Base-by-base conservation (phyloP, 1,140 invertebrate species). In the Drosophila rufa region DNA sequence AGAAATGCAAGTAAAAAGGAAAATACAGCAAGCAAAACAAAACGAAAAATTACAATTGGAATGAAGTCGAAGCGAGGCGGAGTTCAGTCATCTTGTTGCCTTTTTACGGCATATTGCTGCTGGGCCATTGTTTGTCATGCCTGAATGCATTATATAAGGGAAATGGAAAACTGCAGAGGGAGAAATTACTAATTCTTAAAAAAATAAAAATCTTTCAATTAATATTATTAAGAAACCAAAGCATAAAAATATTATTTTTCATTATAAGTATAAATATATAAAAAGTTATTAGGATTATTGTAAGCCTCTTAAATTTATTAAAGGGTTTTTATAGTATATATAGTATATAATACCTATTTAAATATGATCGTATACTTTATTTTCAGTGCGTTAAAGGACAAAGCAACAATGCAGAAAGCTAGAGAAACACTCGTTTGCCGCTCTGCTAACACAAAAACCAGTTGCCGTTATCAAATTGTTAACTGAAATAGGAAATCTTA, bases 401-500 rank as follows among this genome's bases (percentile, higher is more conserved):
- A 45, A 30, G 46, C 42, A 78, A 74, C 42, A 73, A 42, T 59
- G 60, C 42, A 79, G 42, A 71, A 79, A 57, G 64, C 30, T 19
- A 79, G 53, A 48, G 55, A 79, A 47, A 57, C 53, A 17, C 38
- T 77, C 42, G 59, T 78, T 70, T 45, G 75, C 57, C 38, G 46
- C 53, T 69, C 46, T 47, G 75, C 53, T 79, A 62, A 79, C 48
- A 79, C 67, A 62, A 70, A 59, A 79, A 71, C 57, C 40, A 57
- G 78, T 89, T 80, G 68, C 56, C 58, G 47, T 75, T 79, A 84
- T 90, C 74, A 89, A 89, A 90, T 89, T 90, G 80, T 80, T 81
- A 87, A 87, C 85, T 89, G 78, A 90, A 89, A 90, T 81, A 90
- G 78, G 66, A 89, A 90, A 89, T 89, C 84, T 90, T 89, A 81